These are phyloP conservation scores for Alauda arvensis DNA, from an alignment of 2,797 vertebrate genomes.

Conservation along the genomic window DNA sequence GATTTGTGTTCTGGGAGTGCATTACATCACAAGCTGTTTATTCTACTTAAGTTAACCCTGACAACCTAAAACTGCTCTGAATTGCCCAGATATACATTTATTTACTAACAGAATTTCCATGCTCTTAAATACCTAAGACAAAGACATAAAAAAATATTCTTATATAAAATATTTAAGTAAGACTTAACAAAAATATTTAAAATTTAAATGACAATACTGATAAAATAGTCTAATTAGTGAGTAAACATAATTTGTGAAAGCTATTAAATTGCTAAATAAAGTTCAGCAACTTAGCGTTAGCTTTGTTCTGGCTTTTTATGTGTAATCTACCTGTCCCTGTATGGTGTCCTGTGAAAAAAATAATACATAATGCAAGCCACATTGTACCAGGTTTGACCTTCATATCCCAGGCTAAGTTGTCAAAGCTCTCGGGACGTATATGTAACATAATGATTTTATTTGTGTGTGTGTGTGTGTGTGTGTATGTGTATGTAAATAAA, in stretches of 20 bases:
- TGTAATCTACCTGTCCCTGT: not conserved
- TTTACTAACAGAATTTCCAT: not conserved
- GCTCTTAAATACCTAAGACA: not conserved
- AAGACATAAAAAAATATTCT: not conserved
- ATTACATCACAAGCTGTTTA: not conserved
- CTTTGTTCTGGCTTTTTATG: not conserved
- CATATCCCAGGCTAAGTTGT: not conserved
- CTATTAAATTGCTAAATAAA: not conserved
- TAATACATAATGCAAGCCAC: accelerated
- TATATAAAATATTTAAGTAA: not conserved
- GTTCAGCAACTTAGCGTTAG: not conserved
- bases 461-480: accelerated
- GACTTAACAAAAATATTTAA: not conserved
- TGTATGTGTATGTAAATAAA: not conserved
- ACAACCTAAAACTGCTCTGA: not conserved
- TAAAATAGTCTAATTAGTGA: not conserved
- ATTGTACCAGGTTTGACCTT: not conserved
- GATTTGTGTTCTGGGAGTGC: not conserved
- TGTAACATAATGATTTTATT: not conserved
- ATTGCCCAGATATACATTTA: not conserved
- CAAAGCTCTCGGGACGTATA: not conserved
- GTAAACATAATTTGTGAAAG: not conserved
- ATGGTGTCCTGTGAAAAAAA: not conserved
- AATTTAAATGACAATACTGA: not conserved
- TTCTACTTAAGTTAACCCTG: not conserved